phyloP scores from a whole-genome alignment of 2,113 vertebrate species.

The Cyprinodon tularosa region DNA sequence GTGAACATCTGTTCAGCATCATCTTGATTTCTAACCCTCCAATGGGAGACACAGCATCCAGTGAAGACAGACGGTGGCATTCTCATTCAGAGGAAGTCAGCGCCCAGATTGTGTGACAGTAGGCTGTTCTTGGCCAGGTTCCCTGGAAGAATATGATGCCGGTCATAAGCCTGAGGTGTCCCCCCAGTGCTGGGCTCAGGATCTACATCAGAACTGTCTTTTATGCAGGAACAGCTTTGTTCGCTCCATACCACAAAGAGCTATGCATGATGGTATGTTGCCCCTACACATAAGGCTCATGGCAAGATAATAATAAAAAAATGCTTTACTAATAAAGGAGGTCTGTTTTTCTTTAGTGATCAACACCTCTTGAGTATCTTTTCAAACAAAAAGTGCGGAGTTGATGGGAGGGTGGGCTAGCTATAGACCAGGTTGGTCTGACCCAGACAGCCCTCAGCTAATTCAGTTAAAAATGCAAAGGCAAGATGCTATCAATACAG shows the following conservation, averaged over 20 bases:
- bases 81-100: slow-evolving; percentile 56
- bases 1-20: slow-evolving; percentile 71
- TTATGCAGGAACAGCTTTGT: slow-evolving; percentile 35
- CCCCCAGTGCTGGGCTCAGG: slow-evolving; percentile 8
- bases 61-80: slow-evolving; percentile 40
- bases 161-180: slow-evolving; percentile 50
- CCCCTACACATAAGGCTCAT: slow-evolving; percentile 36
- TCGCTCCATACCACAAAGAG: slow-evolving; percentile 16
- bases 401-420: background rate
- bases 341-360: background rate
- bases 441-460: background rate
- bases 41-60: slow-evolving; percentile 58
- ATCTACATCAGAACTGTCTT: slow-evolving; percentile 29
- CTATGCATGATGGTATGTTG: slow-evolving; percentile 28
- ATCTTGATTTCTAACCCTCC: slow-evolving; percentile 59
- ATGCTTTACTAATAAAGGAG: background rate
- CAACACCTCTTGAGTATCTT: background rate
- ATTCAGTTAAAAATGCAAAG: background rate
- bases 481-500: too few species aligned
- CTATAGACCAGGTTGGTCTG: background rate
- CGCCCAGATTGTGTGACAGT: slow-evolving; percentile 48
- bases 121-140: slow-evolving; percentile 43
- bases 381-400: background rate
- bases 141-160: slow-evolving; percentile 41
- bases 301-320: slow-evolving; percentile 7